Base-by-base conservation (phyloP, 2,888 invertebrate species). In the Griposia aprilina region DNA sequence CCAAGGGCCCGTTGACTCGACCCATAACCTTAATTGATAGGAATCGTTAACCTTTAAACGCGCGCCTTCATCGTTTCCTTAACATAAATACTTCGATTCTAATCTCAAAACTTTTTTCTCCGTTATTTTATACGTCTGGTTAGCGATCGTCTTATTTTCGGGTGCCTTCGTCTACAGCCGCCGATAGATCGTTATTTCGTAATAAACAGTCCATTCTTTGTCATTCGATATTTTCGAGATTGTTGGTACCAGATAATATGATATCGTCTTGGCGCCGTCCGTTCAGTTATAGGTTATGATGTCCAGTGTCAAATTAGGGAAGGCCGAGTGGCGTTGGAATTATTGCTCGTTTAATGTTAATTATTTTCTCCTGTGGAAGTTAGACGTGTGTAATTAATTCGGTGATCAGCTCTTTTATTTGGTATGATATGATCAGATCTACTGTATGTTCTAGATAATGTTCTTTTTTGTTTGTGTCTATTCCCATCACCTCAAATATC, bases 11-110 rank as follows among this genome's bases (percentile, higher is more conserved):
- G 89, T 91, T 95, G 93, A 92, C 92, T 94, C 94, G 91, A 93
- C 95, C 96, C 94, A 96, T 96, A 96, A 96, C 96, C 95, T 95
- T 96, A 97, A 96, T 97, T 96, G 97, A 97, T 97, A 96, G 96
- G 94, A 95, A 96, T 97, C 96, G 96, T 96, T 96, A 96, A 95
- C 94, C 96, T 96, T 96, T 95, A 96, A 95, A 94, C 94, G 94
- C 94, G 92, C 94, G 92, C 93, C 94, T 93, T 92, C 93, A 89
- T 92, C 94, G 94, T 94, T 95, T 94, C 96, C 94, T 94, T 91
- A 91, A 94, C 95, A 96, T 96, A 96, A 96, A 96, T 95, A 96
- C 93, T 92, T 90, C 90, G 97, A 97, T 97, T 94, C 92, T 94
- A 94, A 96, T 97, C 96, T 95, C 87, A 0, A 83, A 90, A 91